Evolutionary conservation across 1,140 invertebrate species (phyloP).

Genomic region (Penaeus japonicus): DNA sequence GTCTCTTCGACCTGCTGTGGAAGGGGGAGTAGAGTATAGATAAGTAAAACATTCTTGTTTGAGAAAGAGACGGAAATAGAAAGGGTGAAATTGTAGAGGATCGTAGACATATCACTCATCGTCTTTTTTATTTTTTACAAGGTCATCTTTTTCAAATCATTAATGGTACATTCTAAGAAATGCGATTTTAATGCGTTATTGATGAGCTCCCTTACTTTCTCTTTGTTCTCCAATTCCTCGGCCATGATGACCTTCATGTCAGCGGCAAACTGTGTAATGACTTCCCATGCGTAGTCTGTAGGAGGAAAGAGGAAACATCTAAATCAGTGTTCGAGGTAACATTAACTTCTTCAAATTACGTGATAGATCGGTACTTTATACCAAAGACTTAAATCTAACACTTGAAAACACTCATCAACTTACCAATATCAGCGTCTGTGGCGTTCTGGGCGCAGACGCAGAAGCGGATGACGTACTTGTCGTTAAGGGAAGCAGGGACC

Average conservation of each 20-base stretch:
- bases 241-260: slow-evolving; percentile 80
- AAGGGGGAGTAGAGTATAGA: background rate
- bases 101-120: background rate
- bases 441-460: slow-evolving; percentile 94
- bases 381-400: too few species aligned
- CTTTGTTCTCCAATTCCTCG: background rate
- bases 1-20: slow-evolving; percentile 47
- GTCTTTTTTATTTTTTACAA: too few species aligned
- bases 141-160: too few species aligned
- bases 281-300: slow-evolving; percentile 86
- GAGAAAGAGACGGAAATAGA: background rate
- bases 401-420: too few species aligned
- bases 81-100: background rate
- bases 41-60: background rate
- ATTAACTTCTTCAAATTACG: too few species aligned
- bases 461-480: slow-evolving; percentile 78
- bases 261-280: slow-evolving; percentile 84
- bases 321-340: background rate
- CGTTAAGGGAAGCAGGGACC: slow-evolving; percentile 85
- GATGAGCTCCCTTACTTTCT: too few species aligned
- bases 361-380: too few species aligned
- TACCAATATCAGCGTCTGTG: slow-evolving; percentile 85
- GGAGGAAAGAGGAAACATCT: slow-evolving; percentile 54
- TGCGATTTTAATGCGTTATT: too few species aligned
- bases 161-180: too few species aligned